Evolutionary conservation across 2,888 invertebrate species (phyloP), one percentile per base, ranked within the genome.

Genomic region (Helleia helle): DNA sequence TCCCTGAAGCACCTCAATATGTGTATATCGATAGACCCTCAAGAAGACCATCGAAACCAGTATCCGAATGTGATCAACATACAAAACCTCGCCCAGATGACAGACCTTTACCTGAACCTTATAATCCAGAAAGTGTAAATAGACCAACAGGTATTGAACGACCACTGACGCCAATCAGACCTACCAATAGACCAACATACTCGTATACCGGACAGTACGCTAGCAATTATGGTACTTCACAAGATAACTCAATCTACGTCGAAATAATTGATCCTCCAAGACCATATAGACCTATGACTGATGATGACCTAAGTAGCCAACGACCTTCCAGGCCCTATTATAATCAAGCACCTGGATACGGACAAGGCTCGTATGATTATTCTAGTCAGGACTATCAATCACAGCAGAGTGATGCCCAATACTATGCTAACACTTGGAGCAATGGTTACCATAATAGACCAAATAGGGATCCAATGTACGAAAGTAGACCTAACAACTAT

Each of bases 191-290:
- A 38, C 65, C 73, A 11, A 57, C 46, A 5, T 70, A 75, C 25
- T 61, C 46, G 24, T 66, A 66, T 24, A 63, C 71, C 28, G 65
- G 62, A 38, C 75, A 79, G 47, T 77, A 68, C 40, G 70, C 77
- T 0, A 70, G 71, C 36, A 62, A 59, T 41, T 71, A 75, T 41
- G 74, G 71, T 1, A 64, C 63, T 40, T 64, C 56, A 36, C 62
- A 72, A 37, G 70, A 80, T 31, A 74, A 81, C 49, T 66, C 71
- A 0, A 64, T 81, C 25, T 62, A 77, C 30, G 59, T 81, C 0
- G 71, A 79, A 61, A 83, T 83, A 13, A 52, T 65, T 27, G 83
- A 83, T 41, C 83, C 81, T 3, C 77, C 77, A 1, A 63, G 71
- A 41, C 72, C 72, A 3, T 73, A 71, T 24, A 69, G 55, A 40